Conservation (phyloP, 2,113 vertebrate genomes). For the Synchiropus splendidus region DNA sequence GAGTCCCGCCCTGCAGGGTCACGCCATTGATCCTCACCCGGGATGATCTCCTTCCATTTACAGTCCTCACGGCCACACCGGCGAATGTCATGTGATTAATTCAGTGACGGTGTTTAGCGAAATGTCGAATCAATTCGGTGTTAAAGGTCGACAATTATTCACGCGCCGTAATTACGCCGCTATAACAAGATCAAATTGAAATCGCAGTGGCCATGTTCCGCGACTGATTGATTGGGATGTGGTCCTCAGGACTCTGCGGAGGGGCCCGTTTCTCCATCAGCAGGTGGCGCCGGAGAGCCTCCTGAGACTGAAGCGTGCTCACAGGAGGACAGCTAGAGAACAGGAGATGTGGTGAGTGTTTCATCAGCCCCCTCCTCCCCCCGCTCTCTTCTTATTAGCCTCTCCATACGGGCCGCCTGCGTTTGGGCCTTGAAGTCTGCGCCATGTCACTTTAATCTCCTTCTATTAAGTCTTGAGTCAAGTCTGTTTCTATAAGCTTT, state of each 20-base stretch:
- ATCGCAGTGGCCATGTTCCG: no score
- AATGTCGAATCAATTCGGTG: slow-evolving; percentile 41
- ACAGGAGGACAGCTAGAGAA: slow-evolving; percentile 56
- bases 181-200: no score
- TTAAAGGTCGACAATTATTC: slow-evolving; percentile 36
- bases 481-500: slow-evolving; percentile 7
- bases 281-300: slow-evolving; percentile 21
- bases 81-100: slow-evolving; percentile 16
- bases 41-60: slow-evolving; percentile 17
- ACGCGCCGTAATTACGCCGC: neutral
- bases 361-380: neutral
- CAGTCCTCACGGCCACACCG: slow-evolving; percentile 17
- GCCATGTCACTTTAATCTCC: slow-evolving; percentile 4
- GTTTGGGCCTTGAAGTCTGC: neutral
- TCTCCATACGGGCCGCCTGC: neutral
- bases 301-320: slow-evolving; percentile 34
- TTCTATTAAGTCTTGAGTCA: neutral
- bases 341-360: slow-evolving; percentile 25
- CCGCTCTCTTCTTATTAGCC: slow-evolving; percentile 6
- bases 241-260: slow-evolving; percentile 25
- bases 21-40: slow-evolving; percentile 23
- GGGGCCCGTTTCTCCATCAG: slow-evolving; percentile 27
- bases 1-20: slow-evolving; percentile 3
- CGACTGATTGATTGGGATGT: neutral
- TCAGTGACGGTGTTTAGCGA: slow-evolving; percentile 4